Percentiles rank a stretch among this genome's conserved stretches.
These are phyloP conservation scores for Dinoponera quadriceps DNA, from an alignment of 1,140 invertebrate species.

Conservation along the genomic window DNA sequence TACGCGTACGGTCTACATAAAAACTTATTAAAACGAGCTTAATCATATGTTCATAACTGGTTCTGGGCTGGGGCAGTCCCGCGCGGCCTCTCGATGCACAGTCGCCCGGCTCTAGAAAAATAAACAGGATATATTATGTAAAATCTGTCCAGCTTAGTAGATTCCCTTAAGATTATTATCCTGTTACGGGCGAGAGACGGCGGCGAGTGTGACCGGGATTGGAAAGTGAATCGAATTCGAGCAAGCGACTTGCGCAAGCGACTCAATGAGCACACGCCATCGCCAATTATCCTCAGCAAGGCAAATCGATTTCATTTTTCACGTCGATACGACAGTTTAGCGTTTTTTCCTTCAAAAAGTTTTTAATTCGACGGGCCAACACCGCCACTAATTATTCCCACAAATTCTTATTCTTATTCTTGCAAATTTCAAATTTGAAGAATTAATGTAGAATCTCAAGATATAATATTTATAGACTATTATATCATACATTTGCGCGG, in stretches of 20 bases:
- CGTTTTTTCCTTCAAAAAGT: too few relatives aligned
- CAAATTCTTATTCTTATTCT: too few relatives aligned
- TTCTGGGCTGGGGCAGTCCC: conserved; percentile 77
- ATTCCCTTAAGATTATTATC: conserved; percentile 3
- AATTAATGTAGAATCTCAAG: too few relatives aligned
- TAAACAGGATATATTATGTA: conserved; percentile 21
- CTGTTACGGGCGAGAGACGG: background rate
- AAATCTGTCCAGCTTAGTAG: background rate
- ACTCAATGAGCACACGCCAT: too few relatives aligned
- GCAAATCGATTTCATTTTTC: too few relatives aligned
- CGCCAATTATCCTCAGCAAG: too few relatives aligned
- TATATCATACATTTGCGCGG: too few relatives aligned
- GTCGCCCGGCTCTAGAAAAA: conserved; percentile 75
- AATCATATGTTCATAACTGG: conserved; percentile 81
- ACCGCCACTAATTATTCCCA: too few relatives aligned
- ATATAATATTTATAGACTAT: too few relatives aligned
- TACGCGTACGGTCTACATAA: conserved; percentile 83
- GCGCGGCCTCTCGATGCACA: conserved; percentile 70
- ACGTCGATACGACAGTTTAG: too few relatives aligned
- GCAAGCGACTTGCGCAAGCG: background rate
- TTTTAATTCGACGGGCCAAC: too few relatives aligned
- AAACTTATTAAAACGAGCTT: conserved; percentile 84
- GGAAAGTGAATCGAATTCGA: conserved; percentile 7
- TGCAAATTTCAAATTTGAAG: too few relatives aligned
- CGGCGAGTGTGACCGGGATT: background rate